phyloP scores from a whole-genome alignment of 2,797 vertebrate genomes.

The Tiaroga cobitis region DNA sequence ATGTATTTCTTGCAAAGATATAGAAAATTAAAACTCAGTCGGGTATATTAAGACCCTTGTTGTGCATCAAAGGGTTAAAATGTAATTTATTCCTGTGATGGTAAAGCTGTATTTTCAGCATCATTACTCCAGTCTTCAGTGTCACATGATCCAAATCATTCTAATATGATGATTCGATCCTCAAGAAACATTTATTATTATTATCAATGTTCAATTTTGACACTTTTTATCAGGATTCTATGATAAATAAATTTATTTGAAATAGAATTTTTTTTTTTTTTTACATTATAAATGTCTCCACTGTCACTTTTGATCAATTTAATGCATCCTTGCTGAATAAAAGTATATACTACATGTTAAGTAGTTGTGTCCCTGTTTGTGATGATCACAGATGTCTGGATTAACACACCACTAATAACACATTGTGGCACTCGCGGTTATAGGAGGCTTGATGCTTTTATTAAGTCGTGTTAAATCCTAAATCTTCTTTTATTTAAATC shows the following conservation, averaged over 20 bases:
- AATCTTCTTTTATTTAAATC: conserved; percentile 58
- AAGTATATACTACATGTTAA: background rate
- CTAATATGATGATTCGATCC: background rate
- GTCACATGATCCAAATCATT: background rate
- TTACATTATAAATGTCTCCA: background rate
- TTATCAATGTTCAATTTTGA: background rate
- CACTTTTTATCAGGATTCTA: too few relatives aligned
- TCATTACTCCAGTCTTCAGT: background rate
- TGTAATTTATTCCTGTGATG: background rate
- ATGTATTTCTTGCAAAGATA: too few relatives aligned
- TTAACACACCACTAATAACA: background rate
- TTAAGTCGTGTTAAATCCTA: conserved; percentile 57
- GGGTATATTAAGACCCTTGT: too few relatives aligned
- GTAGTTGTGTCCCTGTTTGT: background rate
- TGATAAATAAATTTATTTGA: background rate
- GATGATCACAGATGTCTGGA: background rate
- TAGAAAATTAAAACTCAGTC: too few relatives aligned
- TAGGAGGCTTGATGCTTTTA: background rate
- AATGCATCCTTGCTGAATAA: background rate
- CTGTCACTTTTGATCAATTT: background rate
- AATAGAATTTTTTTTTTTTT: background rate
- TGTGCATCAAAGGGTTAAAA: too few relatives aligned
- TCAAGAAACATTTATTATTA: background rate
- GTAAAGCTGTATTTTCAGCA: background rate
- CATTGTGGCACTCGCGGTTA: background rate